These are phyloP conservation scores for Anoplophora glabripennis DNA, from an alignment of 1,140 invertebrate species.

Conservation along the genomic window DNA sequence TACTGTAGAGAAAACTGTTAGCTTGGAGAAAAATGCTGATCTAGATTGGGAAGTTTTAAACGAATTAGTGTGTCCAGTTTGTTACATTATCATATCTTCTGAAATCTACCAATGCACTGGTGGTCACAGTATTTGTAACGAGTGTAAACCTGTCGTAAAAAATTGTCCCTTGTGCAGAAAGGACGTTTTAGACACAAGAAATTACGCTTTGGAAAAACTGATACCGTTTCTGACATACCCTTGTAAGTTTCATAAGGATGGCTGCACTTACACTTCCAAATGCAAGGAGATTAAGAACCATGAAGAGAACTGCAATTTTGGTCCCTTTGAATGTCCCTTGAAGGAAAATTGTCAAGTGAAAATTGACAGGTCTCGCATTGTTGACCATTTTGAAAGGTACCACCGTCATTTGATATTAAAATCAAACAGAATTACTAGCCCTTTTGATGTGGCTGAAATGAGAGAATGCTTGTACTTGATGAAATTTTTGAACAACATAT, in stretches of 20 bases:
- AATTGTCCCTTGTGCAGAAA: constrained; percentile 25
- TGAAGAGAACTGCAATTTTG: constrained; percentile 23
- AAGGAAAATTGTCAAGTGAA: constrained; percentile 22
- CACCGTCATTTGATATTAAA: constrained; percentile 28
- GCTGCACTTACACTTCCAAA: constrained; percentile 21
- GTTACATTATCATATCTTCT: constrained; percentile 33
- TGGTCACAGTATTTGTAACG: constrained; percentile 38
- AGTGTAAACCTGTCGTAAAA: constrained; percentile 22
- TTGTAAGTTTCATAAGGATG: constrained; percentile 28
- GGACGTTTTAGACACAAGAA: constrained; percentile 27
- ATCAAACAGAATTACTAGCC: constrained; percentile 20
- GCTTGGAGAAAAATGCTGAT: constrained; percentile 3
- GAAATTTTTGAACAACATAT: constrained; percentile 20
- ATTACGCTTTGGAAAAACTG: constrained; percentile 32
- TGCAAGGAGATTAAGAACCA: constrained; percentile 23
- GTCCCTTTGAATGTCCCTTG: constrained; percentile 26
- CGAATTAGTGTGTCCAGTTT: constrained; percentile 39
- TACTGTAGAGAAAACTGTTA: constrained; percentile 1
- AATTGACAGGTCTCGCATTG: constrained; percentile 7
- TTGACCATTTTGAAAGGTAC: constrained; percentile 19
- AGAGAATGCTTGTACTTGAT: constrained; percentile 15
- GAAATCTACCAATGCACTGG: constrained; percentile 36
- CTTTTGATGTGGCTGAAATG: constrained; percentile 6
- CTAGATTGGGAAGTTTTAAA: constrained; percentile 22
- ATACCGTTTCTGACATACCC: constrained; percentile 25